Evolutionary conservation across 2,888 invertebrate genomes (phyloP).

Genomic region (Drosophila seclusa): DNA sequence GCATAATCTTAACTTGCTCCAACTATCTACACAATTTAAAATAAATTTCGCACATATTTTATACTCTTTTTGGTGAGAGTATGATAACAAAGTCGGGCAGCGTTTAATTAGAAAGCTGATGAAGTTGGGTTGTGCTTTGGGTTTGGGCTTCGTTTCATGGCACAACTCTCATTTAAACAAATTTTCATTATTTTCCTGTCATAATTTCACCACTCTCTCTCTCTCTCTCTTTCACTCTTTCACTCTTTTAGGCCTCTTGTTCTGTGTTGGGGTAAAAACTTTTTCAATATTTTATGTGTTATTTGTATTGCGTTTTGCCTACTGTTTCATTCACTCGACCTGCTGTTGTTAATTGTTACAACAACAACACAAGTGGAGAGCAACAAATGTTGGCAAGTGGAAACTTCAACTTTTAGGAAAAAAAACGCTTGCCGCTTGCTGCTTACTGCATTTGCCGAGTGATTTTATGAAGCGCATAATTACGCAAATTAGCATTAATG

Average conservation of each 20-base stretch:
- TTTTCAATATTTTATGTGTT: conserved; percentile 78
- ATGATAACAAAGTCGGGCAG: conserved; percentile 12
- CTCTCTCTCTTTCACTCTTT: neutral
- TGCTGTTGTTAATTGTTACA: conserved; percentile 76
- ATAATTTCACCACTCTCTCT: conserved; percentile 24
- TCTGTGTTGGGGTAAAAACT: conserved; percentile 50
- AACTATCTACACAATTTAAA: neutral
- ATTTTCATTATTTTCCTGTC: conserved; percentile 74
- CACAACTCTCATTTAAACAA: conserved; percentile 65
- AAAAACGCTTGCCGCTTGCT: conserved; percentile 17
- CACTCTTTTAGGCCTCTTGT: neutral
- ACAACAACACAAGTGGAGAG: conserved; percentile 47
- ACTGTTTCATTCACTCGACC: conserved; percentile 42
- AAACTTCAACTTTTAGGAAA: conserved; percentile 49
- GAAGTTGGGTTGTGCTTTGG: conserved; percentile 1
- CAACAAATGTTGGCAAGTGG: conserved; percentile 55
- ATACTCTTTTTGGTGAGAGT: conserved; percentile 18
- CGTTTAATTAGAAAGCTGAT: conserved; percentile 5
- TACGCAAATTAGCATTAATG: conserved; percentile 80
- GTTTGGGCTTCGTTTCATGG: conserved; percentile 17
- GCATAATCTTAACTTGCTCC: neutral
- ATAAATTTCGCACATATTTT: neutral
- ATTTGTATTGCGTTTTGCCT: conserved; percentile 73
- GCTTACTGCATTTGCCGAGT: conserved; percentile 65
- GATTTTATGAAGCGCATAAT: conserved; percentile 79